These are phyloP conservation scores for Chironomus striatipennis DNA, from an alignment of 1,140 invertebrate species.

Conservation along the genomic window DNA sequence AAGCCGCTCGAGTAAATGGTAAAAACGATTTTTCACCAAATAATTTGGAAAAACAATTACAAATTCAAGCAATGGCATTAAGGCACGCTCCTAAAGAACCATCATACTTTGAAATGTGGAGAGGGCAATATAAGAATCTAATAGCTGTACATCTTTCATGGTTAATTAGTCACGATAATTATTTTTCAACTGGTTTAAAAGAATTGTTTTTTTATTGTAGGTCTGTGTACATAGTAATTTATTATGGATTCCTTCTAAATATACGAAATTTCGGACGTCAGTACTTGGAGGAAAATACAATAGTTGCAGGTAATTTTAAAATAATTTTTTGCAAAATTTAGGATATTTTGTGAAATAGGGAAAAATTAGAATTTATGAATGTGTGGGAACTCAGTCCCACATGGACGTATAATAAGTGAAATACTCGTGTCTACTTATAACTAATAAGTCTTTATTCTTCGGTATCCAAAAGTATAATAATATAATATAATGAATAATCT, in stretches of 20 bases:
- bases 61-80: slow-evolving; percentile 16
- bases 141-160: slow-evolving; percentile 26
- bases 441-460: too few species aligned
- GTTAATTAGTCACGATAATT: slow-evolving; percentile 27
- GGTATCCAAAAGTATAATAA: too few species aligned
- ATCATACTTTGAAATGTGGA: slow-evolving; percentile 26
- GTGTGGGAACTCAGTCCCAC: too few species aligned
- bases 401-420: too few species aligned
- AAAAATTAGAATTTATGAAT: too few species aligned
- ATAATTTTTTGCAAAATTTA: neutral
- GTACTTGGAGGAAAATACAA: slow-evolving; percentile 28
- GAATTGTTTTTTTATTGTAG: too few species aligned
- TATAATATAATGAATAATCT: too few species aligned
- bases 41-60: slow-evolving; percentile 28
- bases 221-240: slow-evolving; percentile 34
- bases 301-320: slow-evolving; percentile 28
- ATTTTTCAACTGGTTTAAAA: too few species aligned
- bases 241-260: slow-evolving; percentile 30
- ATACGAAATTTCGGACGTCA: slow-evolving; percentile 30
- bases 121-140: slow-evolving; percentile 27
- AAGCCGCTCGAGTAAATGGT: slow-evolving; percentile 49
- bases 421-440: too few species aligned
- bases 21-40: slow-evolving; percentile 25
- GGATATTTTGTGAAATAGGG: too few species aligned
- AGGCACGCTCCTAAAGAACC: slow-evolving; percentile 19